Evolutionary conservation across 2,113 vertebrate species (phyloP).

Genomic region (Rhinoptilus africanus): DNA sequence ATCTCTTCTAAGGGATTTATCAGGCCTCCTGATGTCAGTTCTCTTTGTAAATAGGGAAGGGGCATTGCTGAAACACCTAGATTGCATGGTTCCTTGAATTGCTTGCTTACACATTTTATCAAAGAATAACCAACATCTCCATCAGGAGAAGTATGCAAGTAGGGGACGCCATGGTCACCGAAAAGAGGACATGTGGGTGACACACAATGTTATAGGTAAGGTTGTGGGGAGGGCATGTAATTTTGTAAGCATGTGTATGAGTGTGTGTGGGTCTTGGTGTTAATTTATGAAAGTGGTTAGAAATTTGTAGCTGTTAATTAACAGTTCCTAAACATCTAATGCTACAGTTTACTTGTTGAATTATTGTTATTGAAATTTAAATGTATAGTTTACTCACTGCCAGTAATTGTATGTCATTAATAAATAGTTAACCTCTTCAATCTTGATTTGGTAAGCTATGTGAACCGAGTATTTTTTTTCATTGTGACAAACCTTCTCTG

Average conservation of each 20-base stretch:
- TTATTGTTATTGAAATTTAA: not conserved
- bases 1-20: not conserved
- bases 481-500: not conserved
- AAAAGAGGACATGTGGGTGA: not conserved
- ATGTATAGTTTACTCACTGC: not conserved
- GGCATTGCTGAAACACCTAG: not conserved
- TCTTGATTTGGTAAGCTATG: not conserved
- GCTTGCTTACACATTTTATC: not conserved
- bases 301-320: not conserved
- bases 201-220: fast-evolving
- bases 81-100: not conserved
- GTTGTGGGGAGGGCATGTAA: not conserved
- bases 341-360: not conserved
- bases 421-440: not conserved
- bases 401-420: not conserved
- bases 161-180: too few species aligned
- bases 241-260: not conserved
- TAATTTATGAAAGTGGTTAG: not conserved
- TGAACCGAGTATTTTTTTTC: not conserved
- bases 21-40: not conserved
- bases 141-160: not conserved
- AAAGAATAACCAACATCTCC: not conserved
- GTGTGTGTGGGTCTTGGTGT: not conserved
- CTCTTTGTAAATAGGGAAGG: not conserved
- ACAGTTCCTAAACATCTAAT: not conserved